Conservation (phyloP, 2,113 vertebrate species). For the Phocoena phocoena region DNA sequence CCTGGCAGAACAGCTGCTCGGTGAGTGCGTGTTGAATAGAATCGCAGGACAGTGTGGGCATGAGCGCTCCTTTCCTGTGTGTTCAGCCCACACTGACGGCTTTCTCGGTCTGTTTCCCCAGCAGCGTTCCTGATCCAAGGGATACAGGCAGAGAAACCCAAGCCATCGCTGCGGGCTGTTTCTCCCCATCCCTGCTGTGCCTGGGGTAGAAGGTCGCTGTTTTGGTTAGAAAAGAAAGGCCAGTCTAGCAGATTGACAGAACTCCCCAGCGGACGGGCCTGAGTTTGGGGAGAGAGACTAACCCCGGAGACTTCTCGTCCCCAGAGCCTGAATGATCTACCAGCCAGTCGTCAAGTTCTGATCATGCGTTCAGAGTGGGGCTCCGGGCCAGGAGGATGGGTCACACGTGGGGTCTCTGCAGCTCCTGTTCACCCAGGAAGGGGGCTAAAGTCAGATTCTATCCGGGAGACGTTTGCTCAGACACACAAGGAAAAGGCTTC, state of each 20-base stretch:
- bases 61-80: fast-evolving
- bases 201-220: no score
- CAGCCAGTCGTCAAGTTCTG: neutral
- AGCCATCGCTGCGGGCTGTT: fast-evolving
- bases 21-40: fast-evolving
- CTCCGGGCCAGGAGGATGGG: no score
- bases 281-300: neutral
- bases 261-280: fast-evolving
- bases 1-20: fast-evolving
- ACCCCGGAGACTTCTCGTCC: no score
- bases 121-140: neutral
- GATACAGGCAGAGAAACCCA: neutral
- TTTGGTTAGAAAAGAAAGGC: neutral
- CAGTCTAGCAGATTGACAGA: neutral
- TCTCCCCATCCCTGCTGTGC: fast-evolving
- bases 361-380: neutral
- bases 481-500: neutral
- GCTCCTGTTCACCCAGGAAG: neutral
- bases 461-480: neutral
- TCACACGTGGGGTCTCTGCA: fast-evolving
- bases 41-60: fast-evolving
- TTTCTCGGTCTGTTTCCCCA: no score
- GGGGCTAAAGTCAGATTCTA: fast-evolving
- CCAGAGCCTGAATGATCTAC: fast-evolving
- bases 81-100: fast-evolving